A percentile compares a stretch with the other conserved stretches of the same genome.
These are phyloP conservation scores for Drosophila asahinai DNA, from an alignment of 1,140 invertebrate species.

Conservation along the genomic window DNA sequence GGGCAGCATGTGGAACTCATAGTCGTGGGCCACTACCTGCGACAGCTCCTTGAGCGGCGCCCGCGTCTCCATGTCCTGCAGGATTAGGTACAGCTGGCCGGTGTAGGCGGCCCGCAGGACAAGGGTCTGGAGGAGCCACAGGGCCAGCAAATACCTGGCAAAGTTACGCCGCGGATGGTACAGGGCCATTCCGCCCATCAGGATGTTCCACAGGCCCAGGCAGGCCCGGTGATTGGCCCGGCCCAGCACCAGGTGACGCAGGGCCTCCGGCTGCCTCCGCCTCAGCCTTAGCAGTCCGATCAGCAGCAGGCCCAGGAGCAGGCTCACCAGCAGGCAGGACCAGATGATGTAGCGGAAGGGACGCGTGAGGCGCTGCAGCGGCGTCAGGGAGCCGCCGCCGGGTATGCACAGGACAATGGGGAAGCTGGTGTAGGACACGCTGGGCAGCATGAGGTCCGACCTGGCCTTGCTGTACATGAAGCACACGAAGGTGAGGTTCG, in stretches of 20 bases:
- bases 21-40: constrained; percentile 55
- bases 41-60: constrained; percentile 42
- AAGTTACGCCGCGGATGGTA: constrained; percentile 63
- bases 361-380: constrained; percentile 61
- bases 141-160: constrained; percentile 56
- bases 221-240: constrained; percentile 54
- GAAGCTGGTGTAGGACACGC: constrained; percentile 61
- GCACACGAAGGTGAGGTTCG: constrained; percentile 68
- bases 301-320: constrained; percentile 40
- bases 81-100: constrained; percentile 66
- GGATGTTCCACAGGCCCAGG: constrained; percentile 53
- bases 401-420: constrained; percentile 65
- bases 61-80: constrained; percentile 64
- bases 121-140: constrained; percentile 71
- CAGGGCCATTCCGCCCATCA: constrained; percentile 48
- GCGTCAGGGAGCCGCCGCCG: constrained; percentile 45
- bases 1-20: constrained; percentile 56
- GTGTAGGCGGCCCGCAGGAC: constrained; percentile 72
- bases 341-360: constrained; percentile 68
- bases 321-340: constrained; percentile 53
- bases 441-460: constrained; percentile 58
- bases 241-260: constrained; percentile 61
- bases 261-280: background rate
- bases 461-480: constrained; percentile 68
- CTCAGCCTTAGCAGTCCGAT: constrained; percentile 39